phyloP scores from a whole-genome alignment of 2,113 vertebrate genomes.

The Takifugu flavidus region DNA sequence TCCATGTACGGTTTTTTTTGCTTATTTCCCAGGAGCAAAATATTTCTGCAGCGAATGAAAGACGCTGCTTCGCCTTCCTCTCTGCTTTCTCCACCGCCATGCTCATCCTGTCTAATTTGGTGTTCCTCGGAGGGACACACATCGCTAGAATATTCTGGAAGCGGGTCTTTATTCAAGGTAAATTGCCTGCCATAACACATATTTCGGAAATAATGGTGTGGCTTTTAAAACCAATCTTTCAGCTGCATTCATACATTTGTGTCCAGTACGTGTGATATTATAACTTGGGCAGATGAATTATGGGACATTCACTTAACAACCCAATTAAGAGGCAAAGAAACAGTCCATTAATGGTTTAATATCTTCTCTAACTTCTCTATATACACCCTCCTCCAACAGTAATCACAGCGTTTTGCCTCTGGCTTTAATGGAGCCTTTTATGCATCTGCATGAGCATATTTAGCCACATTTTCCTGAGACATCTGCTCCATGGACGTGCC shows the following conservation, averaged over 20 bases:
- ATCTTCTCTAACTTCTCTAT: not conserved
- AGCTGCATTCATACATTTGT: not conserved
- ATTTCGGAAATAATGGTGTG: conserved; percentile 6
- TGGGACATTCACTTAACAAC: too few relatives aligned
- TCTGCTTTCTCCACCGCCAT: conserved; percentile 87
- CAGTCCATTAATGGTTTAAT: too few relatives aligned
- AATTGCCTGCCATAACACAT: conserved; percentile 17
- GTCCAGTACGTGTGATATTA: too few relatives aligned
- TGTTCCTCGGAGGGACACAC: conserved; percentile 91
- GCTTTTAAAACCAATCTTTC: not conserved
- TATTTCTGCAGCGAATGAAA: conserved; percentile 77
- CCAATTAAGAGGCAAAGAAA: too few relatives aligned
- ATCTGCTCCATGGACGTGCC: conserved; percentile 47
- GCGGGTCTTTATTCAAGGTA: conserved; percentile 89
- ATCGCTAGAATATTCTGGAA: conserved; percentile 91
- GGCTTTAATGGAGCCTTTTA: conserved; percentile 1
- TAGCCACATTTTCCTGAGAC: conserved; percentile 18
- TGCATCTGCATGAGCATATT: conserved; percentile 24
- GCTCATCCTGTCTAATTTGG: conserved; percentile 95
- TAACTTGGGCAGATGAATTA: too few relatives aligned
- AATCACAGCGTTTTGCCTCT: not conserved
- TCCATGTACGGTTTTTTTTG: conserved; percentile 31
- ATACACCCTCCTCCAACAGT: conserved; percentile 12
- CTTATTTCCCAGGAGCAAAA: conserved; percentile 74
- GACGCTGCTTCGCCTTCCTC: conserved; percentile 83